phyloP scores from a whole-genome alignment of 2,113 vertebrate species.

The Caloenas nicobarica region DNA sequence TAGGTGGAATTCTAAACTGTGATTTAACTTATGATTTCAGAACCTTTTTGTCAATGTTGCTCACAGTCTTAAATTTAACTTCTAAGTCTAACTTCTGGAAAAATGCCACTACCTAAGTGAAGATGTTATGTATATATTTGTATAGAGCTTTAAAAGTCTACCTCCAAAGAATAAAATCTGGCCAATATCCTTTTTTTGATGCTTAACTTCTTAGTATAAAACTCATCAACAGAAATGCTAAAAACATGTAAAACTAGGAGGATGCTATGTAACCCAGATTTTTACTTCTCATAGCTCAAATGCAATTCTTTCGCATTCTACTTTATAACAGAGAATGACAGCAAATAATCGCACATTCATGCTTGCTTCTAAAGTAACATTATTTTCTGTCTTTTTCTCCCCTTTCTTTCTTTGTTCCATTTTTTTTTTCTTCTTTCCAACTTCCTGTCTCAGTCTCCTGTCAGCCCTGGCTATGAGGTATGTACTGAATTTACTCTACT shows the following conservation, averaged over 20 bases:
- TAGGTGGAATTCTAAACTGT: neutral
- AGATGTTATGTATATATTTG: neutral
- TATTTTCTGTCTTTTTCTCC: slow-evolving; percentile 61
- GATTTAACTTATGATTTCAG: neutral
- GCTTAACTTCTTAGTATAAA: neutral
- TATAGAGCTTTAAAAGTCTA: neutral
- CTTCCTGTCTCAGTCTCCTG: slow-evolving; percentile 82
- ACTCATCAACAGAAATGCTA: neutral
- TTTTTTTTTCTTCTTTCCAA: slow-evolving; percentile 52
- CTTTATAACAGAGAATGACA: neutral
- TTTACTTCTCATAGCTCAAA: neutral
- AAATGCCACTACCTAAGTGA: neutral
- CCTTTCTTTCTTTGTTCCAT: slow-evolving; percentile 35
- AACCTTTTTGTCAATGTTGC: neutral
- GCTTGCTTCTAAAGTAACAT: slow-evolving; percentile 57
- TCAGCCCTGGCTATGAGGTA: slow-evolving; percentile 92
- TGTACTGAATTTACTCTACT: slow-evolving; percentile 61
- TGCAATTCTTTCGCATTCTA: neutral
- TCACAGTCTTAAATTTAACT: neutral
- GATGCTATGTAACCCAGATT: neutral
- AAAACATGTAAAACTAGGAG: neutral
- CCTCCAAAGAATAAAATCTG: neutral
- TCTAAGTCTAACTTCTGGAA: neutral
- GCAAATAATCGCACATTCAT: neutral
- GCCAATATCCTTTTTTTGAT: neutral